Conservation (phyloP, 2,113 vertebrate genomes). For the Podiceps cristatus region DNA sequence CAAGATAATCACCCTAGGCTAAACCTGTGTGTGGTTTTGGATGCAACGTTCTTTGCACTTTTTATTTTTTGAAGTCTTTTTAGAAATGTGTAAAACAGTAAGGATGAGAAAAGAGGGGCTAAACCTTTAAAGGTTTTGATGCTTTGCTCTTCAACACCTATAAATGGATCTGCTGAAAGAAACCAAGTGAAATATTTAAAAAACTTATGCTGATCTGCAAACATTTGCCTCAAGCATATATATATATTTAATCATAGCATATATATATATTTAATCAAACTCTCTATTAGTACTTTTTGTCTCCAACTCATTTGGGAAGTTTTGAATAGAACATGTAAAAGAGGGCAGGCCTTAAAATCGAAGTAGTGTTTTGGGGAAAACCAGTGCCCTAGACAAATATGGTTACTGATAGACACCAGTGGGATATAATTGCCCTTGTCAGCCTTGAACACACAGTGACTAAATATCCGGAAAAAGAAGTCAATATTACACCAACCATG, state of each 20-base stretch:
- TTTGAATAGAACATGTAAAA: neutral
- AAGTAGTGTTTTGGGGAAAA: neutral
- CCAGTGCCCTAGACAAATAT: neutral
- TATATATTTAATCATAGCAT: too few relatives aligned
- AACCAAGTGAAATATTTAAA: slow-evolving; percentile 49
- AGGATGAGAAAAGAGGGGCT: slow-evolving; percentile 10
- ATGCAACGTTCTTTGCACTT: slow-evolving; percentile 1
- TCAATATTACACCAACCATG: slow-evolving; percentile 61
- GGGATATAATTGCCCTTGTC: slow-evolving; percentile 58
- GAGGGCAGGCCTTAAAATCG: neutral
- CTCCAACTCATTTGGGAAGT: slow-evolving; percentile 4
- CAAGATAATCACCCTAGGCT: neutral
- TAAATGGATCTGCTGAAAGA: slow-evolving; percentile 46
- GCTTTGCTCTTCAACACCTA: neutral
- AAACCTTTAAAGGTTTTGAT: slow-evolving; percentile 45
- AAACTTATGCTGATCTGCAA: slow-evolving; percentile 30
- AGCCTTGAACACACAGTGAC: slow-evolving; percentile 65
- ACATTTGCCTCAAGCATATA: neutral
- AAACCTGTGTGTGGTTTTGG: slow-evolving; percentile 12
- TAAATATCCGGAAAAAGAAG: slow-evolving; percentile 66
- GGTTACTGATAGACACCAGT: slow-evolving; percentile 23
- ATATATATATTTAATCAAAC: too few relatives aligned
- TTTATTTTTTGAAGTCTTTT: slow-evolving; percentile 38
- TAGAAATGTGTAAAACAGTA: slow-evolving; percentile 2
- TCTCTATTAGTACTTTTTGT: neutral